These are phyloP conservation scores for Cynoglossus semilaevis DNA, from an alignment of 2,113 vertebrate species.

Conservation along the genomic window DNA sequence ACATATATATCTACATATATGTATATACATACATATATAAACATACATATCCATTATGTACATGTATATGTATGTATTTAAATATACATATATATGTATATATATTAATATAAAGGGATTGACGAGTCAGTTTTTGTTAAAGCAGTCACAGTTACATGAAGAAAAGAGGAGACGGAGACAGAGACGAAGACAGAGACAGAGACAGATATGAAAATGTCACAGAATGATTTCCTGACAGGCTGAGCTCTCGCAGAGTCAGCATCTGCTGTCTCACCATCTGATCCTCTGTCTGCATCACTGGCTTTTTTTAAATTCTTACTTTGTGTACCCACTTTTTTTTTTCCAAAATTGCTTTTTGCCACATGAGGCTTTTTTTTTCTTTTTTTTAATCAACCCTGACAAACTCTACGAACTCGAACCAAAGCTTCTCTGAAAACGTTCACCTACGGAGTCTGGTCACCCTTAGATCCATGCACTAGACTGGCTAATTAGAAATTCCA, in stretches of 20 bases:
- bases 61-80: no score
- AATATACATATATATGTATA: no score
- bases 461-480: background rate
- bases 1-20: no score
- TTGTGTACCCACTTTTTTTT: conserved; percentile 10
- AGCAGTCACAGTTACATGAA: conserved; percentile 13
- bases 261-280: conserved; percentile 59
- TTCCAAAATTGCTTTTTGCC: conserved; percentile 3
- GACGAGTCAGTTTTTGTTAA: background rate
- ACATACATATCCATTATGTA: no score
- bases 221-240: conserved; percentile 45
- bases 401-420: background rate
- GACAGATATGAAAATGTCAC: conserved; percentile 32
- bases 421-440: background rate
- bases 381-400: background rate
- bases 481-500: conserved; percentile 10
- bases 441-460: conserved; percentile 4
- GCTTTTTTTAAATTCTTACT: conserved; percentile 43
- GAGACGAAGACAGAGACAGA: conserved; percentile 5
- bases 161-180: conserved; percentile 14
- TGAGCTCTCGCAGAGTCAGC: conserved; percentile 53
- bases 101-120: no score
- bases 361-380: background rate
- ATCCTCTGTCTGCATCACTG: conserved; percentile 39
- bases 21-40: no score